phyloP scores from a whole-genome alignment of 2,113 vertebrate species.

The Podocnemis expansa region DNA sequence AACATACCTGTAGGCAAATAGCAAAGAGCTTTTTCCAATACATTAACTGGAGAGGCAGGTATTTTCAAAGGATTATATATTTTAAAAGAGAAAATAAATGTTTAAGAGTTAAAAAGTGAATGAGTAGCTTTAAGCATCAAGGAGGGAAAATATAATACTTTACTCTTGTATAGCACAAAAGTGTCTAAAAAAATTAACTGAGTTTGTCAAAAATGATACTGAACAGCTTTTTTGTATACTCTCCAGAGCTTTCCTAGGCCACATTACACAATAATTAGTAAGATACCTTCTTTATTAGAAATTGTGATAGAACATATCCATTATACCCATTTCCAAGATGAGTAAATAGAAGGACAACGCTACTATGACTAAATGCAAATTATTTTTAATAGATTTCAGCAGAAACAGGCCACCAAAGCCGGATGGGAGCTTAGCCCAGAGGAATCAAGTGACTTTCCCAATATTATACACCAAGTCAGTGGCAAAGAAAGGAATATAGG shows the following conservation, averaged over 20 bases:
- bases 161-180: background rate
- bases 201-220: background rate
- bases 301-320: background rate
- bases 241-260: background rate
- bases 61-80: constrained; percentile 6
- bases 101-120: background rate
- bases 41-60: background rate
- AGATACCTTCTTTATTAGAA: background rate
- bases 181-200: background rate
- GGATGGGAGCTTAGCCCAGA: background rate
- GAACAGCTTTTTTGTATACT: background rate
- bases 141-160: background rate
- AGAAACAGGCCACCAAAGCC: background rate
- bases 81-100: background rate
- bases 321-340: background rate
- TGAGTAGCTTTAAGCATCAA: background rate
- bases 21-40: background rate
- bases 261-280: background rate
- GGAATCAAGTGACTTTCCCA: background rate
- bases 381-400: background rate
- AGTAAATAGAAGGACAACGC: background rate
- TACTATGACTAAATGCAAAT: background rate
- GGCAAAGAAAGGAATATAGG: background rate
- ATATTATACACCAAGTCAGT: background rate
- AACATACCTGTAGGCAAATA: constrained; percentile 8